Conservation (phyloP, 2,797 vertebrate species). For the Varecia variegata region DNA sequence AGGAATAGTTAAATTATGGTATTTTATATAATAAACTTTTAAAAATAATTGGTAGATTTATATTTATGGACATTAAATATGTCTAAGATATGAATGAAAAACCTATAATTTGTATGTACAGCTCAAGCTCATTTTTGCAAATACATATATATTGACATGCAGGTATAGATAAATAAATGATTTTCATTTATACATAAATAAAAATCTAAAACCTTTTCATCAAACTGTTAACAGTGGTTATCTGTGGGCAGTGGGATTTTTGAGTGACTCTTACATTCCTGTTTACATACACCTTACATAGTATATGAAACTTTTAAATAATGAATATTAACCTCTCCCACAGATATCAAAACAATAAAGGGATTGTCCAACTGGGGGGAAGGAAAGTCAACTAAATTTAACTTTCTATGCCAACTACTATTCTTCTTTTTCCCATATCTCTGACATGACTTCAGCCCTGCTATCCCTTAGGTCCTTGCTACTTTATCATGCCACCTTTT, state of each 20-base stretch:
- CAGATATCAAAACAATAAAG: slow-evolving; percentile 14
- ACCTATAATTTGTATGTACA: neutral
- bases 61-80: neutral
- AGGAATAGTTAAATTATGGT: neutral
- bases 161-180: neutral
- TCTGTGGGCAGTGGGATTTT: neutral
- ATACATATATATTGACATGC: neutral
- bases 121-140: slow-evolving; percentile 12
- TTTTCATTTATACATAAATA: neutral
- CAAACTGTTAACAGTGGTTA: neutral
- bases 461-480: neutral
- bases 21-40: neutral
- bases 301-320: neutral
- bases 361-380: neutral
- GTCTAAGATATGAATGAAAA: slow-evolving; percentile 1
- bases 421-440: neutral
- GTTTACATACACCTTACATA: neutral
- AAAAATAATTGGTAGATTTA: neutral
- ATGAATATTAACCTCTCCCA: neutral
- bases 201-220: slow-evolving; percentile 31
- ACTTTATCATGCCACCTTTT: neutral
- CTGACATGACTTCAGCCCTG: neutral
- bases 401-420: neutral
- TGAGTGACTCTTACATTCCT: neutral
- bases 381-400: neutral